Conservation (phyloP, 2,113 vertebrate species). For the Chrysochloris asiatica region DNA sequence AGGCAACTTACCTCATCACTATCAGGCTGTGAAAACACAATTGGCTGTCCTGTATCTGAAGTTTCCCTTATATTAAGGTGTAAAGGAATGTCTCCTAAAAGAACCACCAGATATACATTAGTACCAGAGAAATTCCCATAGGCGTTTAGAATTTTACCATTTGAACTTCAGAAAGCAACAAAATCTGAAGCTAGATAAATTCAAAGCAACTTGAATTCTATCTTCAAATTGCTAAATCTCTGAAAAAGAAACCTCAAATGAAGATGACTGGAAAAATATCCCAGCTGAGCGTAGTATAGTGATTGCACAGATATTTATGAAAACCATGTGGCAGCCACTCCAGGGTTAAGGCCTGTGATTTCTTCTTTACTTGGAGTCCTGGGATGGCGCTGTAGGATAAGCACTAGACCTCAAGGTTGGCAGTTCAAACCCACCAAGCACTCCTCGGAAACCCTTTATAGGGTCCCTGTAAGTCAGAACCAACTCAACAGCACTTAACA, state of each 20-base stretch:
- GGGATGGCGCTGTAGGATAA: too few species aligned
- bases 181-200: slow-evolving; percentile 57
- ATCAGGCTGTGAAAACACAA: slow-evolving; percentile 93
- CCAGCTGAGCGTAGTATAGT: not conserved
- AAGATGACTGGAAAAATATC: slow-evolving; percentile 60
- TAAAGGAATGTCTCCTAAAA: slow-evolving; percentile 94
- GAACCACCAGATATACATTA: slow-evolving; percentile 46
- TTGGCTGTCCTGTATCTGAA: slow-evolving; percentile 92
- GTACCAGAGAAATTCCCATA: slow-evolving; percentile 27
- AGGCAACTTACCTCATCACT: slow-evolving; percentile 90
- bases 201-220: slow-evolving; percentile 48
- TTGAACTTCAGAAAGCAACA: slow-evolving; percentile 47
- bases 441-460: slow-evolving; percentile 1
- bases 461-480: too few species aligned
- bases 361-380: slow-evolving; percentile 35
- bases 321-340: slow-evolving; percentile 10
- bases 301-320: not conserved
- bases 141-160: slow-evolving; percentile 38
- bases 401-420: too few species aligned
- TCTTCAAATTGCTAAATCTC: slow-evolving; percentile 62
- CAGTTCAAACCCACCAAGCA: too few species aligned
- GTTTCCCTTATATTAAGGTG: slow-evolving; percentile 94
- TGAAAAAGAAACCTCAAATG: slow-evolving; percentile 68
- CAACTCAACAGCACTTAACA: not conserved
- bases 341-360: slow-evolving; percentile 13